Evolutionary conservation across 2,888 invertebrate genomes (phyloP), one percentile per base, ranked within the genome.

Genomic region (Mythimna loreyi): DNA sequence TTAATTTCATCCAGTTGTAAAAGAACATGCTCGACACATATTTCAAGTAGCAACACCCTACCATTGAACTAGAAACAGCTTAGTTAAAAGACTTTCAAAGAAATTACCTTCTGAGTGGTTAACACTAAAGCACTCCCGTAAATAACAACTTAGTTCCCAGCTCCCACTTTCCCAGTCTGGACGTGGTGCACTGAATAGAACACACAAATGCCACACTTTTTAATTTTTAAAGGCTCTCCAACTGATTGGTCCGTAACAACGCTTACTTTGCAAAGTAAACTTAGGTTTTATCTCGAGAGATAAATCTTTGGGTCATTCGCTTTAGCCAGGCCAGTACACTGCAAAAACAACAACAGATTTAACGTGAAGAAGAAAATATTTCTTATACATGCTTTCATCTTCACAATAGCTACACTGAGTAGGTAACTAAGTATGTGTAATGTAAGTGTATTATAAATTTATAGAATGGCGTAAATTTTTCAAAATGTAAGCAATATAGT

Each of bases 201-300:
- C 70, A 89, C 83, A 87, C 89, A 87, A 91, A 88, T 84, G 85
- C 87, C 86, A 88, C 89, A 88, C 88, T 90, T 92, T 91, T 92
- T 91, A 91, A 92, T 91, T 92, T 91, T 90, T 88, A 90, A 90
- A 91, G 90, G 92, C 92, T 92, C 87, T 93, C 81, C 86, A 82
- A 73, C 80, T 90, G 92, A 92, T 93, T 92, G 90, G 89, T 84
- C 85, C 65, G 77, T 84, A 75, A 81, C 78, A 79, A 84, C 78
- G 66, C 70, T 70, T 65, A 80, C 77, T 82, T 81, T 82, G 86
- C 81, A 86, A 86, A 87, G 82, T 86, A 85, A 85, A 87, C 85
- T 84, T 85, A 70, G 78, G 80, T 86, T 86, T 87, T 86, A 87
- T 86, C 77, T 81, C 57, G 30, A 61, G 58, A 82, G 71, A 88